These are phyloP conservation scores for Phrynosoma blainvillii DNA, from an alignment of 2,113 vertebrate species.

Conservation along the genomic window DNA sequence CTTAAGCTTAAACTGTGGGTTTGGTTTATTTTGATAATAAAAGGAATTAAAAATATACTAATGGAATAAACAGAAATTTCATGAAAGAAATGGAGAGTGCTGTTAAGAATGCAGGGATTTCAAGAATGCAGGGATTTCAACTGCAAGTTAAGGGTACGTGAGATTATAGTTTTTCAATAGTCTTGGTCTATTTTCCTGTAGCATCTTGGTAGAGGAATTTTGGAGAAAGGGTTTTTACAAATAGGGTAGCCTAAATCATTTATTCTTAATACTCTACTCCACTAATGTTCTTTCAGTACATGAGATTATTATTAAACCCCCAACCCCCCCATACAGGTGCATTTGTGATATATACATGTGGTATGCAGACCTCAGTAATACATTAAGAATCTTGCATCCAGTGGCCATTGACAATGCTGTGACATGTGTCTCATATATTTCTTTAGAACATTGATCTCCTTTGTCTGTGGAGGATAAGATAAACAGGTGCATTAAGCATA, in stretches of 20 bases:
- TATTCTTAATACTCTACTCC: background rate
- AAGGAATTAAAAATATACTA: background rate
- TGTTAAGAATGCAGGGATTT: background rate
- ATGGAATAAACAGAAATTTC: background rate
- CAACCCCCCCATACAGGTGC: no score
- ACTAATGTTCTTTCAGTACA: background rate
- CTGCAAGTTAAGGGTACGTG: background rate
- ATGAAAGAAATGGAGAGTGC: background rate
- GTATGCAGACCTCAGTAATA: no score
- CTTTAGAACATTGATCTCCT: no score
- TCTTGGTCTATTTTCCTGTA: background rate
- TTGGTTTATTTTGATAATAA: background rate
- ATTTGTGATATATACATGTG: no score
- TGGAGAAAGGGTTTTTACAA: background rate
- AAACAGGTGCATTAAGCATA: no score
- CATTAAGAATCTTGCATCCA: no score
- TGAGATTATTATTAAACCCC: background rate
- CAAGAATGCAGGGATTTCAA: background rate
- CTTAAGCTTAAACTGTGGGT: background rate
- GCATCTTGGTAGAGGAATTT: background rate
- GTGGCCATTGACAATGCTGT: no score
- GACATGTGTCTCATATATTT: no score
- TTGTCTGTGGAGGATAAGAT: no score
- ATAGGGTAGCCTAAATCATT: background rate
- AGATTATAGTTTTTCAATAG: background rate